Evolutionary conservation across 2,113 vertebrate species (phyloP).

Genomic region (Microcebus murinus): DNA sequence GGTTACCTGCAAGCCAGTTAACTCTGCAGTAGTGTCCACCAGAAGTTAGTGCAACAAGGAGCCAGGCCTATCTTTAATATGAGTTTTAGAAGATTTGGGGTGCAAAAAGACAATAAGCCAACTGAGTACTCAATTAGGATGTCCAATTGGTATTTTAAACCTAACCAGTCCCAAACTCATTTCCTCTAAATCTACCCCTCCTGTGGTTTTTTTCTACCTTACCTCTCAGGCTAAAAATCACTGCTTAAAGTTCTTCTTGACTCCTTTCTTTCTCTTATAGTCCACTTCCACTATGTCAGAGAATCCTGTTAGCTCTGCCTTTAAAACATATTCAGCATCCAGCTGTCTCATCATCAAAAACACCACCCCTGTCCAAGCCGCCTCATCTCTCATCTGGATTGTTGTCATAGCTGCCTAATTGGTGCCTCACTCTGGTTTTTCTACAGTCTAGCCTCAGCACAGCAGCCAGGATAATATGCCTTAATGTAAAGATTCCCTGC

Average conservation of each 20-base stretch:
- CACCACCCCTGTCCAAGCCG: no score
- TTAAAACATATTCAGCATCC: background rate
- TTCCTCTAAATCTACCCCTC: background rate
- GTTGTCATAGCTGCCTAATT: fast-evolving
- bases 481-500: background rate
- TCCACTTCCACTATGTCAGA: background rate
- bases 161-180: background rate
- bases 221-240: background rate
- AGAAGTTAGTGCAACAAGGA: background rate
- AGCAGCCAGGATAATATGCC: background rate
- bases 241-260: background rate
- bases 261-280: background rate
- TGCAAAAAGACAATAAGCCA: background rate
- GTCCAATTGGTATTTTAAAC: background rate
- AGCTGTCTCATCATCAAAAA: background rate
- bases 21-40: background rate
- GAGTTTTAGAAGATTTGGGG: background rate
- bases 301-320: background rate
- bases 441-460: background rate
- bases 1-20: background rate
- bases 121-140: background rate
- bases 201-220: background rate
- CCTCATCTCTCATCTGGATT: background rate
- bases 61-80: background rate
- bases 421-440: background rate